Base-by-base conservation (phyloP, 2,797 vertebrate genomes). In the Acomys russatus region DNA sequence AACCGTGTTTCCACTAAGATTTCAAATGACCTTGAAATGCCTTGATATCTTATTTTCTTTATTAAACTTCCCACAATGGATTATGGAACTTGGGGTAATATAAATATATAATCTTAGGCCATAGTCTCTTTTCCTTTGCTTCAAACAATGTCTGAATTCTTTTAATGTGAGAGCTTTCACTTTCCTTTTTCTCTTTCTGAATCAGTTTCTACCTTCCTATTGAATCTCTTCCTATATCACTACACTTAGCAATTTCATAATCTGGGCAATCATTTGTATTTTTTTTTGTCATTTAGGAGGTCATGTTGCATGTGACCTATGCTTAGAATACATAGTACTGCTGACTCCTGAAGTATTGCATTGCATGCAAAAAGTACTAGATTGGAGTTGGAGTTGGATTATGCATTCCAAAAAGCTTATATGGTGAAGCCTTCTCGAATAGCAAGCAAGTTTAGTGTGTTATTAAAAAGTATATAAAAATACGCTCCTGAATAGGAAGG, bases 401-500 rank as follows among this genome's bases (percentile, higher is more conserved):
- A 2, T 9, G 54, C 4, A 23, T 90, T 91, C 56, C 6, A 59
- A 89, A 71, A 71, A 14, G 25, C 18, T 94, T 93, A 59, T 77
- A 76, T 92, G 76, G 28, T 61, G 84, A 83, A 63, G 18, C 2
- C 70, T 4, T 0, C 44, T 82, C 15, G 92, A 91, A 94, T 79
- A 78, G n/a, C n/a, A 73, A 11, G 51, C 0, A 68, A 8, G 91
- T 1, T 74, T 93, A 54, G 51, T 18, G 30, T 74, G 11, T 9
- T 6, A 87, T 76, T 95, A 64, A 88, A 68, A 20, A 33, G 28
- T 76, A 38, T 33, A 80, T 92, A 91, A 88, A 59, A 85, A 8
- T 18, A 92, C 66, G 20, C 38, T 15, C 71, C 51, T 78, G 35
- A 91, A 96, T 96, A 84, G 11, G 56, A 90, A 93, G 33, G 25